A percentile compares a stretch with the other conserved stretches of the same genome.
Evolutionary conservation across 2,113 vertebrate species (phyloP).

Genomic region (Cololabis saira): DNA sequence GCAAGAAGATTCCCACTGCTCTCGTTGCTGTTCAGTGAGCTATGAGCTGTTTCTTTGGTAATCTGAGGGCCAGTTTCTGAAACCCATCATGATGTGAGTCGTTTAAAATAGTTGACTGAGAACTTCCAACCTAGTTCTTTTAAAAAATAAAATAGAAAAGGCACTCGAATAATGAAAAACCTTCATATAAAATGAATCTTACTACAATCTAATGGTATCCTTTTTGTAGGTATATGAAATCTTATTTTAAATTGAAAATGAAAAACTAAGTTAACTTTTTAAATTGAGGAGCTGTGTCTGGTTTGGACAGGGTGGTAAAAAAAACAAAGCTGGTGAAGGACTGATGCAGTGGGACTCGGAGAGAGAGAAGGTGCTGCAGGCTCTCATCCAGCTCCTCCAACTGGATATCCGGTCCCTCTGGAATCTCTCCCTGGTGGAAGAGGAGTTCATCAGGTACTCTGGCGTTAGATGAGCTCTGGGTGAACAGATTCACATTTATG

Average conservation of each 20-base stretch:
- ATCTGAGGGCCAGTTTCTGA: conserved; percentile 67
- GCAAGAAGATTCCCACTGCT: conserved; percentile 44
- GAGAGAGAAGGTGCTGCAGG: conserved; percentile 83
- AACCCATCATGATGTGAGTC: too few relatives aligned
- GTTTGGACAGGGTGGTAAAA: conserved; percentile 84
- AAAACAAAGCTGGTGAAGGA: conserved; percentile 76
- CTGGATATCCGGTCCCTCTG: conserved; percentile 90
- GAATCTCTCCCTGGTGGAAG: conserved; percentile 89
- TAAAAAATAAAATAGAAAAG: too few relatives aligned
- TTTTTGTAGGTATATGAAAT: too few relatives aligned
- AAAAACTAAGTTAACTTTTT: neutral
- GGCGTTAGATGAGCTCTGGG: neutral
- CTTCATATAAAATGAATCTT: too few relatives aligned
- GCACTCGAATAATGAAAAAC: too few relatives aligned
- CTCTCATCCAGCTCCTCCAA: conserved; percentile 89
- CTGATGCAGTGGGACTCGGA: conserved; percentile 89
- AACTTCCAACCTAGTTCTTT: too few relatives aligned
- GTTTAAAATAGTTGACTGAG: too few relatives aligned
- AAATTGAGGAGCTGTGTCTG: neutral
- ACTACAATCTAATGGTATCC: too few relatives aligned
- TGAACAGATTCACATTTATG: neutral
- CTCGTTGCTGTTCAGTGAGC: conserved; percentile 56
- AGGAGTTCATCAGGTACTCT: conserved; percentile 90
- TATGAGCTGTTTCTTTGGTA: conserved; percentile 73
- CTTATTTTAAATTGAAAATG: too few relatives aligned